A percentile compares a stretch with the other conserved stretches of the same genome.
Evolutionary conservation across 2,888 invertebrate species (phyloP).

Genomic region (Serrognathus titanus): DNA sequence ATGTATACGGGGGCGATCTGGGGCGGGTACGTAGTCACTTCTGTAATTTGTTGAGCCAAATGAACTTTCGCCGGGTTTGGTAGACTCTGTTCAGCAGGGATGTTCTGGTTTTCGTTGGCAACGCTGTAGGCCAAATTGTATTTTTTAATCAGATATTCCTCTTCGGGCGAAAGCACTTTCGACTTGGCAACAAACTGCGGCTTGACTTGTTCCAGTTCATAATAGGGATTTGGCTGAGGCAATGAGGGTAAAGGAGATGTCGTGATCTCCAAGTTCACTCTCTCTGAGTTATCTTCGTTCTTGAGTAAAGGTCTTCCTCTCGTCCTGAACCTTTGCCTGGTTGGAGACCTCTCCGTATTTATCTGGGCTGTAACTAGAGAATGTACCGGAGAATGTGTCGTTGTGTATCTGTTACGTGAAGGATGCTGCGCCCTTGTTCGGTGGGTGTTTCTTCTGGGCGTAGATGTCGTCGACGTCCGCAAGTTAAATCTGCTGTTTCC

Average conservation of each 20-base stretch:
- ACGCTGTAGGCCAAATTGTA: constrained; percentile 19
- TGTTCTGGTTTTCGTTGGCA: constrained; percentile 27
- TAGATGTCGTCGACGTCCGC: constrained; percentile 19
- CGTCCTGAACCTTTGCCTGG: constrained; percentile 39
- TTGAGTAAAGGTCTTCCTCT: constrained; percentile 34
- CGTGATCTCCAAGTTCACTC: too few species aligned
- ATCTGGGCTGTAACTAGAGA: neutral
- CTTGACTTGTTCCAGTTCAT: neutral
- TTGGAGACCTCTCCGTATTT: constrained; percentile 16
- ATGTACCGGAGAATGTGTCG: constrained; percentile 1
- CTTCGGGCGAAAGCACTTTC: constrained; percentile 15
- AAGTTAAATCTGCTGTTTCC: constrained; percentile 43
- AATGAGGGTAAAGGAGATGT: too few species aligned
- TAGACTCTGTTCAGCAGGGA: too few species aligned
- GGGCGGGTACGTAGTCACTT: too few species aligned
- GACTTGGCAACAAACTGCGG: constrained; percentile 14
- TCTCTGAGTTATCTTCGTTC: neutral
- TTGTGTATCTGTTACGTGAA: constrained; percentile 18
- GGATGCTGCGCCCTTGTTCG: constrained; percentile 23
- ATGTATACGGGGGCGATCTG: too few species aligned
- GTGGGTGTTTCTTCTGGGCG: constrained; percentile 22
- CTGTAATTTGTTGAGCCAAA: too few species aligned
- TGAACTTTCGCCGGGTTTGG: constrained; percentile 25
- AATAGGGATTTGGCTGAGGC: too few species aligned
- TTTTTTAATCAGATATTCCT: constrained; percentile 17